These are phyloP conservation scores for Microchirus variegatus DNA, from an alignment of 2,797 vertebrate species.

Conservation along the genomic window DNA sequence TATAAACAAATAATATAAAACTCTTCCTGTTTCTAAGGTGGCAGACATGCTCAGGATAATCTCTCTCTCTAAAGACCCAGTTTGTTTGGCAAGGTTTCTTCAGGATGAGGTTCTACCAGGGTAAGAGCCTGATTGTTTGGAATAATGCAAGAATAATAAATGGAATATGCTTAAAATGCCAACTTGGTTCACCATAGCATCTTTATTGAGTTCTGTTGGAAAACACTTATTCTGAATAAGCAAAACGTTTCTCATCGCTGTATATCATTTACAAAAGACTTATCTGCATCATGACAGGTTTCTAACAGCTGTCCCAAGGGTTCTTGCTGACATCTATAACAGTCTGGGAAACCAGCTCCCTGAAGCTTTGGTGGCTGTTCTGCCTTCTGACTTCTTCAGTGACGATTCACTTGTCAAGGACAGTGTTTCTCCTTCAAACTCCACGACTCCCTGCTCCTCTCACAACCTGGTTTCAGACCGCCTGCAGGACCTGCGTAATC, in stretches of 20 bases:
- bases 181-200: neutral
- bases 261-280: neutral
- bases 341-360: slow-evolving; percentile 91
- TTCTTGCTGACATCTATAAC: slow-evolving; percentile 89
- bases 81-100: slow-evolving; percentile 87
- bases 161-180: neutral
- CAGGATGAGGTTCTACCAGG: slow-evolving; percentile 85
- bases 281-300: slow-evolving; percentile 78
- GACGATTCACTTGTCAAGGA: slow-evolving; percentile 90
- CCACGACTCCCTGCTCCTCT: slow-evolving; percentile 69
- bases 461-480: slow-evolving; percentile 64
- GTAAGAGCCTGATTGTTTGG: slow-evolving; percentile 73
- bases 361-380: slow-evolving; percentile 81
- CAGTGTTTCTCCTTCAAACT: slow-evolving; percentile 78
- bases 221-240: neutral
- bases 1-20: neutral
- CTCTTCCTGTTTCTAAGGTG: slow-evolving; percentile 74
- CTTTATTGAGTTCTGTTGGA: neutral
- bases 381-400: slow-evolving; percentile 93
- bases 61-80: slow-evolving; percentile 89
- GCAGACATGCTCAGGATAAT: slow-evolving; percentile 90
- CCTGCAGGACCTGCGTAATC: slow-evolving; percentile 88
- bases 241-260: neutral
- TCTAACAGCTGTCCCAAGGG: slow-evolving; percentile 83
- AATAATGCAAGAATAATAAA: slow-evolving; percentile 21